Evolutionary conservation across 2,888 invertebrate genomes (phyloP), one percentile per base, ranked within the genome.

Genomic region (Apotomis turbidana): DNA sequence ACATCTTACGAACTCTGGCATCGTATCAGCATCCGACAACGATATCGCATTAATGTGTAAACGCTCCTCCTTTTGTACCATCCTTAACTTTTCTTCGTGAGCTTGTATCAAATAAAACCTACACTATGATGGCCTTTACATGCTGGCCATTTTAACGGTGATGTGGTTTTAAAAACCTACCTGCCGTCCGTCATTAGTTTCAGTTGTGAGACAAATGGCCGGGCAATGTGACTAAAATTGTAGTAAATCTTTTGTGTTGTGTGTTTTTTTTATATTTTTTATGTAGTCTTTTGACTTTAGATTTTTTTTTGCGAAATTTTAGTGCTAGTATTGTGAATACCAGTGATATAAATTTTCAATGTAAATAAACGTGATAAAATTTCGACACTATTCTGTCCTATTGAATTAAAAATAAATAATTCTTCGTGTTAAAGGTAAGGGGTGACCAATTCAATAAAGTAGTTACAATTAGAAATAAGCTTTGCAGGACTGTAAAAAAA

Each of bases 211-310:
- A 83, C 79, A 86, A 86, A 90, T 90, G 89, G 87, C 86, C 84
- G 82, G 87, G 92, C 85, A 82, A 93, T 93, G 93, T 93, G 90
- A 93, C 87, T 89, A 84, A 92, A 91, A 90, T 90, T 91, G 89
- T 89, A 86, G 90, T 91, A 86, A 81, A 76, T 85, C 81, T 90
- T 92, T 91, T 92, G 91, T 93, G 92, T 93, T 91, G 88, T 93
- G 91, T 93, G 91, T 93, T 91, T 91, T 15, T 15, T 27, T 84
- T 87, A 86, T 87, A 85, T 87, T 83, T 90, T 88, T 85, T 90
- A 92, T 93, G 92, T 92, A 92, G 90, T 91, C 87, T 90, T 90
- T 87, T 85, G 87, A 80, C 84, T 84, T 87, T 87, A 74, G 81
- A 83, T 76, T 76, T 84, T 85, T 83, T 87, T 86, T 85, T 88